Percentiles rank a stretch among this genome's conserved stretches.
These are phyloP conservation scores for Toxostoma redivivum DNA, from an alignment of 2,113 vertebrate species.

Conservation along the genomic window DNA sequence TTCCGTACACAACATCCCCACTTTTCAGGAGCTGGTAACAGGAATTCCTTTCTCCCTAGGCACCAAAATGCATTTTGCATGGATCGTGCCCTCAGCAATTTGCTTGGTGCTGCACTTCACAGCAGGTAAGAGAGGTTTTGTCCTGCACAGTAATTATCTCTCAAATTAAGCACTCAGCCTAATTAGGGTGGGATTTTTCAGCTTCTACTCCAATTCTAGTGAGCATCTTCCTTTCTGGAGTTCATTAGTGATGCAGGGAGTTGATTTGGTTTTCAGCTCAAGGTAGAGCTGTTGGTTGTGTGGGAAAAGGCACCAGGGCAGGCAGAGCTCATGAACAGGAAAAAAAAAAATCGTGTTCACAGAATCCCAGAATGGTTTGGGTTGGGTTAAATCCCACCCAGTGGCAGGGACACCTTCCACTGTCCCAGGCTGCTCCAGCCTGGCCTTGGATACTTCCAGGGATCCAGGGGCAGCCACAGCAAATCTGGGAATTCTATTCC, in stretches of 20 bases:
- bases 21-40: not conserved
- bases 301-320: not conserved
- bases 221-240: not conserved
- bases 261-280: accelerated
- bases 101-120: not conserved
- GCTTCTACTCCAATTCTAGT: accelerated
- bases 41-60: not conserved
- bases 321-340: not conserved
- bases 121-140: not conserved
- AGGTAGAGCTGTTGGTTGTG: not conserved
- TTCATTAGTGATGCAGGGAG: accelerated
- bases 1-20: accelerated
- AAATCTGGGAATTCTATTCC: accelerated
- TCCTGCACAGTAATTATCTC: not conserved
- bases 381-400: accelerated
- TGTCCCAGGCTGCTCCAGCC: not conserved
- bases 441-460: not conserved
- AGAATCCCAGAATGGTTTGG: not conserved
- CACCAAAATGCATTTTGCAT: not conserved
- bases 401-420: not conserved
- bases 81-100: not conserved
- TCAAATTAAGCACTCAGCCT: not conserved
- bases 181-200: not conserved
- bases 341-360: not conserved
- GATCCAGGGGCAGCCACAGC: not conserved